A percentile compares a stretch with the other conserved stretches of the same genome.
Conservation (phyloP, 2,888 invertebrate genomes). For the Augochlorella aurata region DNA sequence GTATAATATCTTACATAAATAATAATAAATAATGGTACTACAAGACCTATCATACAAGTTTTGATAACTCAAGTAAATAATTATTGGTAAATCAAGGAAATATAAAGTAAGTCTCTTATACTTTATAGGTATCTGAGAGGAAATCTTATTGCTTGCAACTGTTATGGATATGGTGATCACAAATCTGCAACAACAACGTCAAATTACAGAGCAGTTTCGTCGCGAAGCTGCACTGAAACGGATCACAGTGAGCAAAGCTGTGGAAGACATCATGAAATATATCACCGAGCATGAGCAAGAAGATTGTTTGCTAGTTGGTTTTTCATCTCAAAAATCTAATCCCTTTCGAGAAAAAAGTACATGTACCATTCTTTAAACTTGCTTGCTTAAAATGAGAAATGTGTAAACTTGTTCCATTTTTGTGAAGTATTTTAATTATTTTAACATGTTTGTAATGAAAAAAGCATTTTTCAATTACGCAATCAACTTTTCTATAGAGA, state of each 20-base stretch:
- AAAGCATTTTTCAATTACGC: background rate
- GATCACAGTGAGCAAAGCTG: slow-evolving; percentile 93
- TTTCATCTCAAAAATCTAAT: slow-evolving; percentile 96
- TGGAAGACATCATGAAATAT: slow-evolving; percentile 95
- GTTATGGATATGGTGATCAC: slow-evolving; percentile 97
- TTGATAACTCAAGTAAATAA: background rate
- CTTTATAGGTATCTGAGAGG: slow-evolving; percentile 17
- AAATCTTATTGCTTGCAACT: slow-evolving; percentile 82
- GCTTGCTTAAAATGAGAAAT: slow-evolving; percentile 53
- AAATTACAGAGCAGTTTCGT: slow-evolving; percentile 95
- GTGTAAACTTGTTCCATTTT: background rate
- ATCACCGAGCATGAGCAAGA: slow-evolving; percentile 95
- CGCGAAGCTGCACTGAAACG: slow-evolving; percentile 94
- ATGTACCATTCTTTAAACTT: slow-evolving; percentile 90
- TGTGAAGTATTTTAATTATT: slow-evolving; percentile 7
- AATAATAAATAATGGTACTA: background rate
- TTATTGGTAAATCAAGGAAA: background rate
- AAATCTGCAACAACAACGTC: slow-evolving; percentile 95
- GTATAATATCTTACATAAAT: background rate
- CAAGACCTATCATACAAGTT: background rate
- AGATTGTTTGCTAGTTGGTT: slow-evolving; percentile 95
- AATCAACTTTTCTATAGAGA: background rate
- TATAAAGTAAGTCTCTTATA: background rate
- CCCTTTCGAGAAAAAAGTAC: slow-evolving; percentile 97
- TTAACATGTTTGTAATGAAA: slow-evolving; percentile 3